Percentiles rank a stretch among this genome's conserved stretches.
phyloP scores from a whole-genome alignment of 2,797 vertebrate species.

The Hybognathus amarus region DNA sequence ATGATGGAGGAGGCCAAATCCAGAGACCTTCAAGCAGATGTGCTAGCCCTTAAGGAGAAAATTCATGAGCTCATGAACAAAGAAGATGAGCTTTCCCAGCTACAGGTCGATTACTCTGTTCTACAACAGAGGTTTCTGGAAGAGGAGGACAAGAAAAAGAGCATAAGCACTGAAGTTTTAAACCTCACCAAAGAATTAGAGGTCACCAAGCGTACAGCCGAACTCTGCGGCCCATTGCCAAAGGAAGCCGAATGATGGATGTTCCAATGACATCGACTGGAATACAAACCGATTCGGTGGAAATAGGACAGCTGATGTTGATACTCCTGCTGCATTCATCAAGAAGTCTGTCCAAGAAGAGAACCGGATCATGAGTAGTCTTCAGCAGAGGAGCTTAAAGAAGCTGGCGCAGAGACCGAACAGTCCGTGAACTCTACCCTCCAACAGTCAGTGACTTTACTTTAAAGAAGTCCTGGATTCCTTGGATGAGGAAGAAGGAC shows the following conservation, averaged over 20 bases:
- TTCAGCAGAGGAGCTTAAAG: constrained; percentile 91
- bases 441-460: constrained; percentile 86
- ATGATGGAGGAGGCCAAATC: constrained; percentile 89
- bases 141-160: constrained; percentile 92
- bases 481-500: constrained; percentile 96
- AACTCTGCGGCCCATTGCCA: constrained; percentile 88
- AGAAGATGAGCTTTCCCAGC: constrained; percentile 96
- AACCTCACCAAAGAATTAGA: constrained; percentile 93
- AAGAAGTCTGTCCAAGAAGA: constrained; percentile 97
- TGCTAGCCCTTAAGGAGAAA: constrained; percentile 97
- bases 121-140: constrained; percentile 92
- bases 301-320: constrained; percentile 84
- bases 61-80: constrained; percentile 98
- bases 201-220: constrained; percentile 92
- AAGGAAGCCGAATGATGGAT: constrained; percentile 92
- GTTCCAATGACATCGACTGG: constrained; percentile 88
- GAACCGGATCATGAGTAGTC: constrained; percentile 96
- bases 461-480: constrained; percentile 95
- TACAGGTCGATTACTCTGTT: constrained; percentile 93
- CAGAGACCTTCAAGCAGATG: constrained; percentile 89
- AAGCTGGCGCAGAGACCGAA: constrained; percentile 80
- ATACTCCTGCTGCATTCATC: constrained; percentile 94
- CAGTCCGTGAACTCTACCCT: constrained; percentile 87
- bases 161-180: constrained; percentile 90
- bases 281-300: constrained; percentile 87